Percentiles rank a stretch among this genome's conserved stretches.
These are phyloP conservation scores for Radopholus similis DNA, from an alignment of 1,140 invertebrate species.

Conservation along the genomic window DNA sequence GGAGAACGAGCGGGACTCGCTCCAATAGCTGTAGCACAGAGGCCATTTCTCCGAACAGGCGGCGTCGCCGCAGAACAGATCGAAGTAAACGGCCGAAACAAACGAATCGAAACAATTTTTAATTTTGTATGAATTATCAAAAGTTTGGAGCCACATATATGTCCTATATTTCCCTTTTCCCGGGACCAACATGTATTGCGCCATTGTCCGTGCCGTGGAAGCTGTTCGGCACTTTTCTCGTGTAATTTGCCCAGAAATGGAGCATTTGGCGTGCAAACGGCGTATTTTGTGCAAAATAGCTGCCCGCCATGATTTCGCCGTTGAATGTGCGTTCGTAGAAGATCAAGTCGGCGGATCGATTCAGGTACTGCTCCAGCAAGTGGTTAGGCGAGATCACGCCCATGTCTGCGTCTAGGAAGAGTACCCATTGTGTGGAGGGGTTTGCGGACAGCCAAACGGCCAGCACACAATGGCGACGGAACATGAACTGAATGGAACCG, in stretches of 20 bases:
- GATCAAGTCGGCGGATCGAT: slow-evolving; percentile 21
- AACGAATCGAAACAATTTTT: neutral
- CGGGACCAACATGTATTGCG: slow-evolving; percentile 34
- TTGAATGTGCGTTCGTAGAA: slow-evolving; percentile 47
- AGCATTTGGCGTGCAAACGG: slow-evolving; percentile 8
- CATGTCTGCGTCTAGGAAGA: slow-evolving; percentile 49
- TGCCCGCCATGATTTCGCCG: slow-evolving; percentile 44
- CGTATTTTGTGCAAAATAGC: slow-evolving; percentile 31
- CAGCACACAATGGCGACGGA: slow-evolving; percentile 46
- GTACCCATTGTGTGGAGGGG: slow-evolving; percentile 18
- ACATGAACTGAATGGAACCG: slow-evolving; percentile 45
- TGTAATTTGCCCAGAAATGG: slow-evolving; percentile 32
- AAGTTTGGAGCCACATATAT: neutral
- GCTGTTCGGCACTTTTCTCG: slow-evolving; percentile 17
- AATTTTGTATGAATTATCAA: slow-evolving; percentile 4
- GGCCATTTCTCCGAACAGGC: neutral
- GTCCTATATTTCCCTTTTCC: neutral
- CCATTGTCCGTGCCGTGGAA: slow-evolving; percentile 51
- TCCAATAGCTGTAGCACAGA: slow-evolving; percentile 23
- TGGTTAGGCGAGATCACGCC: slow-evolving; percentile 48
- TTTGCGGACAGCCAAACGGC: slow-evolving; percentile 20
- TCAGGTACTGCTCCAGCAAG: slow-evolving; percentile 38
- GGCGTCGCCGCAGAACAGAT: slow-evolving; percentile 29
- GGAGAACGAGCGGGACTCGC: slow-evolving; percentile 19
- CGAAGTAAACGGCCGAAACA: slow-evolving; percentile 41